Evolutionary conservation across 2,113 vertebrate genomes (phyloP), one percentile per base, ranked within the genome.

Genomic region (Dipodomys ordii): DNA sequence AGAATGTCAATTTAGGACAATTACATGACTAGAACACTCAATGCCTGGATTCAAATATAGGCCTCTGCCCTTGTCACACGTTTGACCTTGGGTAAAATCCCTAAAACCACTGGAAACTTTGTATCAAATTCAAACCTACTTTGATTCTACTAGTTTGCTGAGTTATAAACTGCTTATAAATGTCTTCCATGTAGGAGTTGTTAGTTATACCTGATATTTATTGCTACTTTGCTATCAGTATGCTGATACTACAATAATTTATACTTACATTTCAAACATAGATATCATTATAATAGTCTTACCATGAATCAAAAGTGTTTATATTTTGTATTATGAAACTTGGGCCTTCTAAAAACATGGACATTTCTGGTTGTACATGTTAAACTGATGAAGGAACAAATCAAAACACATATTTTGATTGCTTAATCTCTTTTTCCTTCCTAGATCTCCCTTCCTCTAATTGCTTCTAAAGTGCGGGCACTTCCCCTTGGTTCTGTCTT

Each of bases 261-360:
- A 27, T 72, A 15, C 22, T 93, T 82, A 86, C 65, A 90, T 10
- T 65, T 46, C 49, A 83, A 87, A 93, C 53, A 57, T 46, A 84
- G 25, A n/a, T 65, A 77, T 62, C 6, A 84, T 57, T 87, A 81
- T 84, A 65, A 73, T 68, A 73, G 69, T 74, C 46, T 62, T 82
- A 65, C 12, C n/a, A 69, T 62, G 1, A 73, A 49, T 64, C 7
- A 88, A 74, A 83, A 0, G 3, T 20, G 13, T 74, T 84, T 30
- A 69, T 82, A 77, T 72, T 30, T 87, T 80, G 35, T 69, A 44
- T 76, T 30, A 76, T 57, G 53, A 39, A 8, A 65, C 23, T 39
- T 18, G n/a, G 67, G 49, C 13, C 5, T 90, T 90, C 53, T n/a
- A 64, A 84, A 79, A 46, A 62, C 18, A 72, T 53, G 28, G 16